These are phyloP conservation scores for Pygmarrhopalites habei DNA, from an alignment of 1,140 invertebrate genomes.

Conservation along the genomic window DNA sequence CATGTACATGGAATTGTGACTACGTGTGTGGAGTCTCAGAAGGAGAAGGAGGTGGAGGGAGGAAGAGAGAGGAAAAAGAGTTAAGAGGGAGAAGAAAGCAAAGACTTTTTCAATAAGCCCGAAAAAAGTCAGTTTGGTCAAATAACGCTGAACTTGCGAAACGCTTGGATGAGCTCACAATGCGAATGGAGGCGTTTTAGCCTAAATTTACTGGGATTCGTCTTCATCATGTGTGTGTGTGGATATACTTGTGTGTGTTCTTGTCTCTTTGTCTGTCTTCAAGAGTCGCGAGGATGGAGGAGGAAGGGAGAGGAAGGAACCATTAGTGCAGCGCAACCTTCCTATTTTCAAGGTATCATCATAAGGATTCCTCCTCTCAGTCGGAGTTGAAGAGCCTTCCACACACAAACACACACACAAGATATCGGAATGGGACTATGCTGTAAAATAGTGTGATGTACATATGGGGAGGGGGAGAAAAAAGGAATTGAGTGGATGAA, in stretches of 20 bases:
- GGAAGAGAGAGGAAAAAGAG: neutral
- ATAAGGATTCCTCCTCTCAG: too few species aligned
- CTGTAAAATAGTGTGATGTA: too few species aligned
- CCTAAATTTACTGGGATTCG: constrained; percentile 1
- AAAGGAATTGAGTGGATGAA: too few species aligned
- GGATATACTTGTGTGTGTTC: neutral
- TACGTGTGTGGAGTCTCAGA: neutral
- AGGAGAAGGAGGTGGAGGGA: neutral
- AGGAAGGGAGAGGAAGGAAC: too few species aligned
- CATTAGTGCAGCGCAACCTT: too few species aligned
- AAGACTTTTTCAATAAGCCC: constrained; percentile 11
- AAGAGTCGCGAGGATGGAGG: too few species aligned
- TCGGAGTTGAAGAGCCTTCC: too few species aligned
- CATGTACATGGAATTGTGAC: neutral
- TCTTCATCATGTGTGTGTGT: neutral
- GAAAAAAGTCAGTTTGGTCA: constrained; percentile 10
- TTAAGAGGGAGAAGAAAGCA: neutral
- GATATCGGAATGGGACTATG: too few species aligned
- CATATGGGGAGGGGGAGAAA: too few species aligned
- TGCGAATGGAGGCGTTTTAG: constrained; percentile 16
- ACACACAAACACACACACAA: too few species aligned
- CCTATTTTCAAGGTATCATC: too few species aligned
- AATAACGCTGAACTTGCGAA: constrained; percentile 25
- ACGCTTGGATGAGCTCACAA: constrained; percentile 15
- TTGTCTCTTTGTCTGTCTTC: too few species aligned